Evolutionary conservation across 2,888 invertebrate species (phyloP).

Genomic region (Ophion slaviceki): DNA sequence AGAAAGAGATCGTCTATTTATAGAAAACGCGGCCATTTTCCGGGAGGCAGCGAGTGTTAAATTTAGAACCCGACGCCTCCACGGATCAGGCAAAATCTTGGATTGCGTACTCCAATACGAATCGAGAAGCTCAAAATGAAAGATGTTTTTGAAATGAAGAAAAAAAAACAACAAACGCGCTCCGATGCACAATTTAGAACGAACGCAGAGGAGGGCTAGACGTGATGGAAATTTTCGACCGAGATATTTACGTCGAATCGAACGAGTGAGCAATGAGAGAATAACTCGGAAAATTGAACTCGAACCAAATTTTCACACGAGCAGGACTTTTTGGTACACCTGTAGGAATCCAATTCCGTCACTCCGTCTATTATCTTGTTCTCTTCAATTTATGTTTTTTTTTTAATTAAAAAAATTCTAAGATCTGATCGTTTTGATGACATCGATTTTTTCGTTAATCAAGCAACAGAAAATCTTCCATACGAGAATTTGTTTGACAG

Average conservation of each 20-base stretch:
- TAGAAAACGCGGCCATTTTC: slow-evolving; percentile 80
- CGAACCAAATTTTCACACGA: slow-evolving; percentile 10
- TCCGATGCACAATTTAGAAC: slow-evolving; percentile 42
- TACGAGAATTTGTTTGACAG: too few relatives aligned
- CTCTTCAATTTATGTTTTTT: neutral
- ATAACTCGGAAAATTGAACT: slow-evolving; percentile 49
- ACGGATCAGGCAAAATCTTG: slow-evolving; percentile 70
- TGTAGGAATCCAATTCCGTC: neutral
- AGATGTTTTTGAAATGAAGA: neutral
- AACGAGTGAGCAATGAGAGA: slow-evolving; percentile 32
- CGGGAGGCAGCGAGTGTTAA: slow-evolving; percentile 77
- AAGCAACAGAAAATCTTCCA: neutral
- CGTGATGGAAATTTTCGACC: neutral
- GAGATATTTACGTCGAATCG: slow-evolving; percentile 9
- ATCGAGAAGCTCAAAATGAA: slow-evolving; percentile 40
- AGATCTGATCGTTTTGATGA: too few relatives aligned
- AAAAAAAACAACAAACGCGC: slow-evolving; percentile 33
- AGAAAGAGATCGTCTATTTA: slow-evolving; percentile 74
- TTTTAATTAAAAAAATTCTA: too few relatives aligned
- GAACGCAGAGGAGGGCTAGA: slow-evolving; percentile 17
- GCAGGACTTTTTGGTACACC: neutral
- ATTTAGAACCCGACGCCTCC: slow-evolving; percentile 73
- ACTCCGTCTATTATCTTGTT: neutral
- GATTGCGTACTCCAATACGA: slow-evolving; percentile 49
- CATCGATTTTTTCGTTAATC: neutral